Evolutionary conservation across 2,113 vertebrate species (phyloP).

Genomic region (Pangasianodon hypophthalmus): DNA sequence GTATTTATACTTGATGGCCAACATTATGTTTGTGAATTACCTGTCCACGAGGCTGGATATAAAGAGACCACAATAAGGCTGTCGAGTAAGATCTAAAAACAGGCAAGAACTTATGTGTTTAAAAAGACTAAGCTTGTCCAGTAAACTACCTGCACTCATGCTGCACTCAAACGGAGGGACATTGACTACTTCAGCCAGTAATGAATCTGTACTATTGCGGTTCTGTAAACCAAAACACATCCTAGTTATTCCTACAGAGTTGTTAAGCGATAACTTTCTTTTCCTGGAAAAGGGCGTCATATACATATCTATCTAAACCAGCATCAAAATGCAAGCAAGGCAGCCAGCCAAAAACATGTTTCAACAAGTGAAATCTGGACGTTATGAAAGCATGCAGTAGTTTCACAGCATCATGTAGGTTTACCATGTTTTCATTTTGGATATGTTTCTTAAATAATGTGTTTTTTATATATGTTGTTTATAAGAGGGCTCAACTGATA

Average conservation of each 20-base stretch:
- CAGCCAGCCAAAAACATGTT: neutral
- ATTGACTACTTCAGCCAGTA: neutral
- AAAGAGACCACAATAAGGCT: no score
- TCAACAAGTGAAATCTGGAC: neutral
- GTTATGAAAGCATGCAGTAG: neutral
- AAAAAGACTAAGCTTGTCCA: neutral
- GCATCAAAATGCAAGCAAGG: neutral
- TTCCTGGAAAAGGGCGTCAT: no score
- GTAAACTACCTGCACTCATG: neutral
- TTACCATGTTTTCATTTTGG: neutral
- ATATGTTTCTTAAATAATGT: neutral
- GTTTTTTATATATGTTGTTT: neutral
- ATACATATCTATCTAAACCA: no score
- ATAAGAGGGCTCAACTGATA: no score
- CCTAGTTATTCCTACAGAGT: neutral
- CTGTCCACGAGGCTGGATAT: neutral
- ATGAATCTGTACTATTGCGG: neutral
- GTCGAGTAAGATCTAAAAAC: no score
- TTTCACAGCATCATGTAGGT: neutral
- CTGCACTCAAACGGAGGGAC: neutral
- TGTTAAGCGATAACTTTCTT: neutral
- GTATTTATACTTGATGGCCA: no score
- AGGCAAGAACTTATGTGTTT: neutral
- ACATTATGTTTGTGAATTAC: neutral
- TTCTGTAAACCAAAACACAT: neutral